Percentiles rank a stretch among this genome's conserved stretches.
phyloP scores from a whole-genome alignment of 2,113 vertebrate species.

The Barnardius zonarius region DNA sequence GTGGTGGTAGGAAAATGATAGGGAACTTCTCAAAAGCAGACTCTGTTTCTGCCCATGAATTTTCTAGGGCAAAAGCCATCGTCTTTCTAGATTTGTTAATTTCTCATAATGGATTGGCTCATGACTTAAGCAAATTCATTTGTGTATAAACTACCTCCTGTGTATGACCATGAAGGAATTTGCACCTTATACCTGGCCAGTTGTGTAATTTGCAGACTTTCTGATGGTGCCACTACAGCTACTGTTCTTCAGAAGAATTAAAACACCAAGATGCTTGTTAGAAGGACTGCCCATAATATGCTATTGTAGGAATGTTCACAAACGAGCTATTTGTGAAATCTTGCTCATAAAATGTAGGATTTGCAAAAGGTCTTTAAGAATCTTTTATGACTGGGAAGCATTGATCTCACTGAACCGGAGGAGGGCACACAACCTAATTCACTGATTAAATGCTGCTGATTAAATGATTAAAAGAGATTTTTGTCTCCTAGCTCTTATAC shows the following conservation, averaged over 20 bases:
- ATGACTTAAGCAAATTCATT: not conserved
- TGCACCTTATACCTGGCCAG: not conserved
- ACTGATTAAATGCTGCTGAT: not conserved
- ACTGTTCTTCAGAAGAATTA: not conserved
- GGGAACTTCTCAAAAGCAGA: not conserved
- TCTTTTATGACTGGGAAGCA: not conserved
- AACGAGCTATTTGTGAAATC: not conserved
- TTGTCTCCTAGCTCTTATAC: not conserved
- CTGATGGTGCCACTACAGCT: not conserved
- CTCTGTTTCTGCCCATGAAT: not conserved
- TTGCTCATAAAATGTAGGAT: not conserved
- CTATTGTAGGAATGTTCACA: not conserved
- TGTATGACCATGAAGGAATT: not conserved
- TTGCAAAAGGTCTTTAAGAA: not conserved
- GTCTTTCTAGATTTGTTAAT: not conserved
- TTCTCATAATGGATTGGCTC: not conserved
- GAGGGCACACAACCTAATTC: not conserved
- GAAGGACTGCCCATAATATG: not conserved
- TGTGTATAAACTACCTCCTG: not conserved
- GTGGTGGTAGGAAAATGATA: not conserved
- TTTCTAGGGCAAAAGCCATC: not conserved
- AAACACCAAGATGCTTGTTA: not conserved
- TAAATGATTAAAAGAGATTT: not conserved
- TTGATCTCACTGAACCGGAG: not conserved
- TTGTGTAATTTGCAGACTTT: not conserved